Evolutionary conservation across 2,888 invertebrate species (phyloP).

Genomic region (Lycia hirtaria): DNA sequence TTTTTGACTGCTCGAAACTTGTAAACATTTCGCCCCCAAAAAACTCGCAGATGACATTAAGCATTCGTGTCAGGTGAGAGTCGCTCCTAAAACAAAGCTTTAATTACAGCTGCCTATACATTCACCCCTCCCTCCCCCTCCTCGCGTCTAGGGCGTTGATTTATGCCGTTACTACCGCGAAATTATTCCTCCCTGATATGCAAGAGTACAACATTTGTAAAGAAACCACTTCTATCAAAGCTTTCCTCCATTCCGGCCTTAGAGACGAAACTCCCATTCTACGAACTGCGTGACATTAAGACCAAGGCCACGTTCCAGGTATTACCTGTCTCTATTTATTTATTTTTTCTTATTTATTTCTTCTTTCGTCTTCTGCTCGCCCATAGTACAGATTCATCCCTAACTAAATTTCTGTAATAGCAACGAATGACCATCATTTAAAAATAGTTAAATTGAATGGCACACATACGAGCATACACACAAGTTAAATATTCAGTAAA

Average conservation of each 20-base stretch:
- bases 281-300: too few species aligned
- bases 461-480: too few species aligned
- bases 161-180: constrained; percentile 49
- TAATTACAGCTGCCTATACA: constrained; percentile 37
- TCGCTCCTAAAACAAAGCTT: constrained; percentile 35
- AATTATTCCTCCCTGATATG: constrained; percentile 75
- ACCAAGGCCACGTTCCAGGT: too few species aligned
- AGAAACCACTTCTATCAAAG: background rate
- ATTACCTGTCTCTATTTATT: background rate
- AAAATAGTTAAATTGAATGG: too few species aligned
- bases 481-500: background rate
- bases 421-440: too few species aligned
- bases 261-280: too few species aligned
- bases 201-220: background rate
- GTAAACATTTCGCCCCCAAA: constrained; percentile 3
- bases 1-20: background rate
- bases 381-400: too few species aligned
- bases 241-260: too few species aligned
- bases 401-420: too few species aligned
- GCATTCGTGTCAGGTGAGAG: constrained; percentile 20
- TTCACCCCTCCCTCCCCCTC: constrained; percentile 18
- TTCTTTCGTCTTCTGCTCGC: background rate
- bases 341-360: background rate
- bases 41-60: constrained; percentile 7
- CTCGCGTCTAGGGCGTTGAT: constrained; percentile 26